Base-by-base conservation (phyloP, 2,113 vertebrate genomes). In the Perca schrenkii region DNA sequence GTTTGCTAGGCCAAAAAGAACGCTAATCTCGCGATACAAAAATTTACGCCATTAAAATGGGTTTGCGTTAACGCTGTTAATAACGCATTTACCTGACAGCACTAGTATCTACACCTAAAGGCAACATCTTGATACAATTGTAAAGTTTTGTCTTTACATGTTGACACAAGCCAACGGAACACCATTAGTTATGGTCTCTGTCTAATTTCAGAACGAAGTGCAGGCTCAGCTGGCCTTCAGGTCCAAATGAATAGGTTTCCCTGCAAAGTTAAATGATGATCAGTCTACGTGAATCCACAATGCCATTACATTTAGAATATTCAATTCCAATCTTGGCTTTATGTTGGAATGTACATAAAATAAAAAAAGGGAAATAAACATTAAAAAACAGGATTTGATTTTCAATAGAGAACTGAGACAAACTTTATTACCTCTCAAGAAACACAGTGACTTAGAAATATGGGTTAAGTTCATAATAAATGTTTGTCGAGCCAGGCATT, bases 381-480 rank as follows among this genome's bases (percentile, higher is more conserved):
- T 28, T 28, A 43, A 57, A 12, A 0, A 6, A 21, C 17, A 31
- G 22, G 13, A 34, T 13, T 53, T 15, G 21, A 40, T 6, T 31
- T 47, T 47, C 12, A 14, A 1, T 47, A 31, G 15, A 56, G 28
- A 49, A 62, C n/a, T 49, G n/a, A 31, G n/a, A 21, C 16, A 15
- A 14, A 56, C 11, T 65, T 46, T 16, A 54, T 54, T 56, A 56
- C n/a, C 3, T 66, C 40, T 43, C 34, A 1, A 60, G 2, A 43
- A 28, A 28, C 31, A 49, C 12, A 57, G 25, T n/a, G 66, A 34
- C 21, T 3, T 2, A 14, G 34, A 4, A 50, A 70, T 25, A 53
- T 57, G 7, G 57, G 6, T 50, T 57, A 74, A 40, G 63, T 73
- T 36, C 43, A 66, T 47, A 25, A 71, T 77, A 50, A 66, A 36